These are phyloP conservation scores for Ptilorrhoa leucosticta DNA, from an alignment of 2,113 vertebrate genomes.

Conservation along the genomic window DNA sequence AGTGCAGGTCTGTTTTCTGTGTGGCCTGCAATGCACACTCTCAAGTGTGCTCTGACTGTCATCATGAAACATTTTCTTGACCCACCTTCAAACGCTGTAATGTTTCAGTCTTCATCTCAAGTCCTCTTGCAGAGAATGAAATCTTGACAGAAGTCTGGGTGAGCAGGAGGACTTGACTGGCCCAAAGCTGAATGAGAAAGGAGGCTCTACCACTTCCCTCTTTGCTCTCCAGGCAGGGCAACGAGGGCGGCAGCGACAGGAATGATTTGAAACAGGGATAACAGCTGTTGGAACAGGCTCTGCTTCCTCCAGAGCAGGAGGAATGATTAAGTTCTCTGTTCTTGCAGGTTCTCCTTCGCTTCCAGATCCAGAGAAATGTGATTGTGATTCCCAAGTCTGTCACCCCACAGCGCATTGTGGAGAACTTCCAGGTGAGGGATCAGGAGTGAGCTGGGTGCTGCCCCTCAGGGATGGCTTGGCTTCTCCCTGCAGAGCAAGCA, in stretches of 20 bases:
- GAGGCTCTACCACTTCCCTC: background rate
- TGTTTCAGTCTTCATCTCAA: background rate
- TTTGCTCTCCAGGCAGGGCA: background rate
- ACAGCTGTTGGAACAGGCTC: background rate
- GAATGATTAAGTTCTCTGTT: background rate
- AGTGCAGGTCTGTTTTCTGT: background rate
- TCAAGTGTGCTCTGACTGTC: background rate
- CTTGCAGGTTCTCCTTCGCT: constrained; percentile 87
- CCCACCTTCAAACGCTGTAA: background rate
- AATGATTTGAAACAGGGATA: background rate
- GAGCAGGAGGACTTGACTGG: background rate
- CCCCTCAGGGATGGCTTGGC: background rate
- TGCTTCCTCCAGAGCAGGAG: background rate
- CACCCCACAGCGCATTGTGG: constrained; percentile 82
- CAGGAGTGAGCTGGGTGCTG: background rate
- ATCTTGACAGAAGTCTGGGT: background rate
- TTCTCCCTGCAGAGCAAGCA: background rate
- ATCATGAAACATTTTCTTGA: background rate
- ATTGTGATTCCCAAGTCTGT: constrained; percentile 90
- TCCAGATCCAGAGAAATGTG: constrained; percentile 88
- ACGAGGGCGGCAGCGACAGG: background rate
- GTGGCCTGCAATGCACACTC: background rate
- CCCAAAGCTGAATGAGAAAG: background rate
- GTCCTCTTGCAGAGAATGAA: background rate
- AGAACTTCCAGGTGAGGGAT: constrained; percentile 84